Base-by-base conservation (phyloP, 2,888 invertebrate genomes). In the Steinernema scapterisci region DNA sequence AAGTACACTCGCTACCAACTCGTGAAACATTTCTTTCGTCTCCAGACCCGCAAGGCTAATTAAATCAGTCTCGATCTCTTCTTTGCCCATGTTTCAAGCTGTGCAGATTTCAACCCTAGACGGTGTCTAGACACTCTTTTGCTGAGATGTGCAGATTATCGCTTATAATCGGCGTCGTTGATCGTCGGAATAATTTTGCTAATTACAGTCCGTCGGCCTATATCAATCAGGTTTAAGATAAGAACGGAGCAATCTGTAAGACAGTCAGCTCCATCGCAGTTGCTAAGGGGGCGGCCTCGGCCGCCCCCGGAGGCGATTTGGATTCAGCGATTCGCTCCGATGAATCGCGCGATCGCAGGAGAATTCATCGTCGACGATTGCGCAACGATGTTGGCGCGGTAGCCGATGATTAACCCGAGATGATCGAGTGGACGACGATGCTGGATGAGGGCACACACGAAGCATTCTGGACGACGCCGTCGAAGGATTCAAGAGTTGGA, bases 151-250 rank as follows among this genome's bases (percentile, higher is more conserved):
- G 38, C 38, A 38, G 48, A 48, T 48, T n/a, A 48, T 48, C 48
- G 48, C 13, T 48, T 5, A 48, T 48, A 48, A 48, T 48, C 48
- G 16, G 16, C 19, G 48, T 48, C 48, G 19, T 48, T 16, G 19
- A 48, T 48, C 48, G 48, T n/a, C 48, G 16, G 48, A 48, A 48
- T 38, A 38, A 38, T 38, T 38, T 38, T 38, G 38, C 38, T 38
- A 38, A 38, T 38, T 38, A 38, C 38, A 38, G 38, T 9, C 3
- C 38, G 38, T 6, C 38, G 38, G 38, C 38, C 38, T 48, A 13
- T 48, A 48, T 48, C 48, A 48, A 48, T 48, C 48, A 48, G 48
- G 48, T 48, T 48, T 48, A 48, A 16, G 48, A 48, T 48, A 48
- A 48, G 48, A 48, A 19, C 48, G 16, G 16, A 48, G 19, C 48